Conservation (phyloP, 2,888 invertebrate species). For the Troides oblongomaculatus region DNA sequence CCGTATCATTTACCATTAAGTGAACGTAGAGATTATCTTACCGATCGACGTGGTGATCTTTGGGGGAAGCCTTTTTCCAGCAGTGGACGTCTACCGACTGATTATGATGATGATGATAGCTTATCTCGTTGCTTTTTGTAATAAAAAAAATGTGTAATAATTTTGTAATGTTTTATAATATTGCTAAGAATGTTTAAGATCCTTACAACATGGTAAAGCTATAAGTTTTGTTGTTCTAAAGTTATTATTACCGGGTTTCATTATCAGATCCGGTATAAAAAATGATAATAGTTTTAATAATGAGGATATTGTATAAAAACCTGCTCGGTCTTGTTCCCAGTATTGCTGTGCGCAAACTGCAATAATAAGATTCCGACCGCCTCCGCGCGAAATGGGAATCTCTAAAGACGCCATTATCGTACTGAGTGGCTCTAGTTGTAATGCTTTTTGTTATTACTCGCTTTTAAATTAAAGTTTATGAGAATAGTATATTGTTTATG, state of each 20-base stretch:
- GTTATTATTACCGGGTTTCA: background rate
- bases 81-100: no score
- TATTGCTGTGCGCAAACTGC: slow-evolving; percentile 20
- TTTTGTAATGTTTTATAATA: no score
- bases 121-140: no score
- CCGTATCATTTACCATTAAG: no score
- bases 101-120: no score
- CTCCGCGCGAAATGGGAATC: slow-evolving; percentile 24
- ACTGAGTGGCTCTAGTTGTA: slow-evolving; percentile 27
- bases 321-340: slow-evolving; percentile 3
- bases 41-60: no score
- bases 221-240: no score
- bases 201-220: no score
- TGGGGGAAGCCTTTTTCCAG: no score
- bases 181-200: no score
- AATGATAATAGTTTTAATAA: slow-evolving; percentile 22
- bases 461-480: slow-evolving; percentile 21
- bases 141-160: no score
- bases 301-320: background rate
- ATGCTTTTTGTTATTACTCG: slow-evolving; percentile 23
- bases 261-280: background rate
- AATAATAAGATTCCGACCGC: slow-evolving; percentile 25
- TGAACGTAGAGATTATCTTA: no score
- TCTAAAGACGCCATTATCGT: slow-evolving; percentile 25
- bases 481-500: slow-evolving; percentile 5